phyloP scores from a whole-genome alignment of 2,113 vertebrate species.

The Oceanites oceanicus region DNA sequence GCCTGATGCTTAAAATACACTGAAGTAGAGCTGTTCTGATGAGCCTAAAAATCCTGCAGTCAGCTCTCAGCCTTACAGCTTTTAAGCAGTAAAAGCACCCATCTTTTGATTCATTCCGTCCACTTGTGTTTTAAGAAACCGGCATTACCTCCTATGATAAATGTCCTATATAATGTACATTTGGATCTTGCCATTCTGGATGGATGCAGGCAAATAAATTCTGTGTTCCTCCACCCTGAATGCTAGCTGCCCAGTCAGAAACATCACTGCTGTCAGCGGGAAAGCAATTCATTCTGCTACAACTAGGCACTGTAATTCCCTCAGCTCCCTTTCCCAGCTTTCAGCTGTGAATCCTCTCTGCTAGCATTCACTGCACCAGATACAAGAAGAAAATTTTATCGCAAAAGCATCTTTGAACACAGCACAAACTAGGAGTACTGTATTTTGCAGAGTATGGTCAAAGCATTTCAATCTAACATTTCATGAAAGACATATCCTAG shows the following conservation, averaged over 20 bases:
- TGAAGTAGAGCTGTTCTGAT: background rate
- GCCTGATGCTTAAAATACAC: background rate
- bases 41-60: background rate
- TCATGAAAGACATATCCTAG: background rate
- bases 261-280: background rate
- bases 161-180: background rate
- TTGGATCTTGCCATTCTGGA: background rate
- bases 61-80: background rate
- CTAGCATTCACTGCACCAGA: background rate
- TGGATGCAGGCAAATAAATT: background rate
- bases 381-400: background rate
- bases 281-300: background rate
- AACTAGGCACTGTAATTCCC: background rate
- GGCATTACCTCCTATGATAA: background rate
- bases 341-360: slow-evolving; percentile 9
- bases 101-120: background rate
- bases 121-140: background rate
- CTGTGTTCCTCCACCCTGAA: background rate
- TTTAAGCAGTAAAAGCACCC: background rate
- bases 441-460: background rate
- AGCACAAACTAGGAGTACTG: background rate
- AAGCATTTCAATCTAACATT: background rate
- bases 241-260: background rate
- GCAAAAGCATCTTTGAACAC: background rate
- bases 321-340: background rate